Conservation (phyloP, 2,113 vertebrate species). For the Macaca fascicularis region T2T-MFA8v1.1 NC_088394.1:47433501-47434000, state of each 20-base stretch:
- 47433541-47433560: neutral
- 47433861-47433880: neutral
- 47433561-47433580: neutral
- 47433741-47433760: rapidly evolving
- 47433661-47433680: neutral
- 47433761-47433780: neutral
- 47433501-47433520: neutral
- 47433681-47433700: neutral
- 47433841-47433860: neutral
- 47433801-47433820: neutral
- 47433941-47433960: neutral
- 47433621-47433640: rapidly evolving
- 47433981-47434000: too few relatives aligned
- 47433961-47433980: too few relatives aligned
- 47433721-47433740: rapidly evolving
- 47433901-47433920: neutral
- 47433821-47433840: neutral
- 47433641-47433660: rapidly evolving
- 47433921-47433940: neutral
- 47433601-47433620: rapidly evolving
- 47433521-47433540: neutral
- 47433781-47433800: neutral
- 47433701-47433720: neutral
- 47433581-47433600: neutral
- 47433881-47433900: neutral